phyloP scores from a whole-genome alignment of 2,888 invertebrate genomes.

The Rhaphigaster nebulosa region DNA sequence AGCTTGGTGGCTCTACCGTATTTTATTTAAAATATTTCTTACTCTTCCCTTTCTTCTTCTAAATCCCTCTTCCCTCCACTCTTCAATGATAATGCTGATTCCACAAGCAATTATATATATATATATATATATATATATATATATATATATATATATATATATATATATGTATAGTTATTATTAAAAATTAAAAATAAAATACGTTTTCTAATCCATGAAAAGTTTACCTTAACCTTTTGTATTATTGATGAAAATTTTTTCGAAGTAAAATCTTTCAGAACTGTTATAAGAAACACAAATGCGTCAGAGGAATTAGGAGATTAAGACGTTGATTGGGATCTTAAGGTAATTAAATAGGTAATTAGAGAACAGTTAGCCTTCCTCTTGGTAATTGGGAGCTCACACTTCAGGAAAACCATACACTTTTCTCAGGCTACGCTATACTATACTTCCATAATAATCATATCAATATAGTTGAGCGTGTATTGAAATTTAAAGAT shows the following conservation, averaged over 20 bases:
- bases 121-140: no score
- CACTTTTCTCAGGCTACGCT: not conserved
- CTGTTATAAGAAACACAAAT: not conserved
- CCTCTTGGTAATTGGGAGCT: not conserved
- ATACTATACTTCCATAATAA: not conserved
- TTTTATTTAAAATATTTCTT: no score
- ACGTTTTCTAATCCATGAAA: no score
- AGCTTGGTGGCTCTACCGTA: no score
- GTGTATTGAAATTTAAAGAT: not conserved
- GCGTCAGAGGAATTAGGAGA: not conserved
- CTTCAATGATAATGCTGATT: no score
- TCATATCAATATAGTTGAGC: not conserved
- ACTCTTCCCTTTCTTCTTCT: no score
- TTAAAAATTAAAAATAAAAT: no score
- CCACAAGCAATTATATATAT: no score
- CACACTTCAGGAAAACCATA: not conserved
- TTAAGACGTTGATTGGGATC: not conserved
- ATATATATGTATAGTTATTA: no score
- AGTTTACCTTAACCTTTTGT: no score
- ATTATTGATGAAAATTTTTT: not conserved
- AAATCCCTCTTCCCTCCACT: no score
- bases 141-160: no score
- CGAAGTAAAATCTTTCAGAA: not conserved
- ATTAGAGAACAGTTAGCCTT: conserved; percentile 13
- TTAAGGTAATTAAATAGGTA: not conserved